Percentiles rank a stretch among this genome's conserved stretches.
Conservation (phyloP, 2,888 invertebrate genomes). For the Tuta absoluta region DNA sequence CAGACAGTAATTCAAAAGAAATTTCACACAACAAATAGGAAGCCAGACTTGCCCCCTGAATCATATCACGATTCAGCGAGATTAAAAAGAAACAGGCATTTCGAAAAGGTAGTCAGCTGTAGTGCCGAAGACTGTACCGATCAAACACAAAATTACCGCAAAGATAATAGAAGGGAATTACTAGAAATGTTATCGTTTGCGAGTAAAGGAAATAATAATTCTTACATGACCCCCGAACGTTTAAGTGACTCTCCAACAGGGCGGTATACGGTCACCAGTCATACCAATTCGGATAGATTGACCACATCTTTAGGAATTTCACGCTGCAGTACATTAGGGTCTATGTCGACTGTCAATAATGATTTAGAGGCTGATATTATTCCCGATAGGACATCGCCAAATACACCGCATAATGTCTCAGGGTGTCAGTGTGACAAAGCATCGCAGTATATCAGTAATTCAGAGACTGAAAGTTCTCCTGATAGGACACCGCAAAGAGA, state of each 20-base stretch:
- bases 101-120: conserved; percentile 40
- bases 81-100: conserved; percentile 36
- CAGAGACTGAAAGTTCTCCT: neutral
- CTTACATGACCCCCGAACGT: neutral
- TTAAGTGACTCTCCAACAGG: neutral
- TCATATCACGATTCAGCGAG: conserved; percentile 28
- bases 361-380: too few species aligned
- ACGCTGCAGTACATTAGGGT: too few species aligned
- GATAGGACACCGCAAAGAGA: neutral
- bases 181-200: conserved; percentile 62
- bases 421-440: too few species aligned
- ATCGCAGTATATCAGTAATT: neutral
- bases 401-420: too few species aligned
- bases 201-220: conserved; percentile 38
- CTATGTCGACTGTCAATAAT: too few species aligned
- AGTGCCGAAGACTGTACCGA: conserved; percentile 29
- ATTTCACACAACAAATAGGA: neutral
- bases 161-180: conserved; percentile 58
- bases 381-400: too few species aligned
- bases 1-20: neutral
- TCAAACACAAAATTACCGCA: conserved; percentile 40
- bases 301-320: conserved; percentile 38
- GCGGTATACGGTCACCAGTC: conserved; percentile 52
- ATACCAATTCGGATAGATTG: conserved; percentile 62
- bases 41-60: neutral